These are phyloP conservation scores for Peromyscus polionotus DNA, from an alignment of 2,113 vertebrate species.

Conservation along the genomic window DNA sequence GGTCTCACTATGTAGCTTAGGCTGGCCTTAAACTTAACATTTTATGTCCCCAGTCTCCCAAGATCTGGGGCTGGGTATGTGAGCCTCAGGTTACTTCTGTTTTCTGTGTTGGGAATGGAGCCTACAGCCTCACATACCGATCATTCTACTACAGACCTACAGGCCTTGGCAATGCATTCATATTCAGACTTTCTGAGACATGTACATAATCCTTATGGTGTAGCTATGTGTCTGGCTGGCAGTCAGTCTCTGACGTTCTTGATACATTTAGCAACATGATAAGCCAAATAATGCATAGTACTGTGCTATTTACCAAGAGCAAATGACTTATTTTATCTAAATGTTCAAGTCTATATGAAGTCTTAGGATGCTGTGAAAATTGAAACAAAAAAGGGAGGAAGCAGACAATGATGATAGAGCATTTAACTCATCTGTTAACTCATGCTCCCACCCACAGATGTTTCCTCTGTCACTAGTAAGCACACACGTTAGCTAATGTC, in stretches of 20 bases:
- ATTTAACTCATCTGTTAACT: neutral
- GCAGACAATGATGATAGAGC: neutral
- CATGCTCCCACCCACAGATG: neutral
- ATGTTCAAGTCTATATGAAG: neutral
- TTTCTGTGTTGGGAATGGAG: neutral
- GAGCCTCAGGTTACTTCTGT: neutral
- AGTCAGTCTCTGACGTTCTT: neutral
- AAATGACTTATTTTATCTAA: neutral
- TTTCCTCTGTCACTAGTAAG: neutral
- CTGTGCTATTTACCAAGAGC: neutral
- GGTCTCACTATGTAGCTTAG: neutral
- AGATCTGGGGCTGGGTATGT: neutral
- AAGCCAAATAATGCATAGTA: fast-evolving
- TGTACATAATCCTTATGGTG: fast-evolving
- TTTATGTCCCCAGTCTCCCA: neutral
- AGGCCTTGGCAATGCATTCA: neutral
- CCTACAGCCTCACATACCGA: neutral
- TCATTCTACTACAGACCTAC: neutral
- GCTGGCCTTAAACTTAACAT: neutral
- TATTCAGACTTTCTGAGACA: fast-evolving
- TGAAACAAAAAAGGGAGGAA: neutral
- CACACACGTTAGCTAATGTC: neutral
- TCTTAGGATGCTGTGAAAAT: neutral
- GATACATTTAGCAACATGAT: neutral
- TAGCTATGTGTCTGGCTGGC: neutral